phyloP scores from a whole-genome alignment of 2,888 invertebrate genomes.

The Rotaria macrura region DNA sequence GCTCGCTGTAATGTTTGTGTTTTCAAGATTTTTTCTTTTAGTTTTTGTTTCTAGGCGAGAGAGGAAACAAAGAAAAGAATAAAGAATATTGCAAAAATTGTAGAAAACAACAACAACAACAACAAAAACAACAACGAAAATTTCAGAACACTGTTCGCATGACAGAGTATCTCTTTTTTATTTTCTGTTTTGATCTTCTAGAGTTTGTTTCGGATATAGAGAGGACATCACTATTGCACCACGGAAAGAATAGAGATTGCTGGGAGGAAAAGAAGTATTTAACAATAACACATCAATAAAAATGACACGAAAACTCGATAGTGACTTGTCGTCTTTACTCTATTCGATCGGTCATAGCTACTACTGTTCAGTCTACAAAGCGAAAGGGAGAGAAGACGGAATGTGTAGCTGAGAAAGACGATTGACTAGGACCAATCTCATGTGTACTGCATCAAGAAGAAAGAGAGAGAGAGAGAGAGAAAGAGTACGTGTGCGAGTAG shows the following conservation, averaged over 20 bases:
- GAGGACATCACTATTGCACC: background rate
- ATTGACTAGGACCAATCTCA: background rate
- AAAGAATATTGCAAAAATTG: background rate
- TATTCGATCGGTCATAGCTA: background rate
- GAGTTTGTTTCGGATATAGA: background rate
- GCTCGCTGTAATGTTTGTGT: background rate
- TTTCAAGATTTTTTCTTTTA: background rate
- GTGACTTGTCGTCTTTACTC: background rate
- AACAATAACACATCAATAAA: background rate
- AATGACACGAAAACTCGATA: background rate
- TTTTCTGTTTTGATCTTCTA: background rate
- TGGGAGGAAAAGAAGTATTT: background rate
- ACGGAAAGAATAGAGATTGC: background rate
- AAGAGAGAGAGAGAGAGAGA: background rate
- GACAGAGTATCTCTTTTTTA: background rate
- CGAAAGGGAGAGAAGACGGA: background rate
- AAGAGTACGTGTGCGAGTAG: background rate
- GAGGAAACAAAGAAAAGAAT: background rate
- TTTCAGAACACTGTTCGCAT: constrained; percentile 7
- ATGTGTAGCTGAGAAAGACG: constrained; percentile 12
- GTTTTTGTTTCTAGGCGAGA: background rate
- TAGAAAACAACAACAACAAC: constrained; percentile 2
- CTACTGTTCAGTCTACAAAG: background rate
- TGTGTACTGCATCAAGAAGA: background rate
- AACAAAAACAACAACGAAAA: background rate